Evolutionary conservation across 2,113 vertebrate genomes (phyloP), one percentile per base, ranked within the genome.

Genomic region (Nematolebias whitei): DNA sequence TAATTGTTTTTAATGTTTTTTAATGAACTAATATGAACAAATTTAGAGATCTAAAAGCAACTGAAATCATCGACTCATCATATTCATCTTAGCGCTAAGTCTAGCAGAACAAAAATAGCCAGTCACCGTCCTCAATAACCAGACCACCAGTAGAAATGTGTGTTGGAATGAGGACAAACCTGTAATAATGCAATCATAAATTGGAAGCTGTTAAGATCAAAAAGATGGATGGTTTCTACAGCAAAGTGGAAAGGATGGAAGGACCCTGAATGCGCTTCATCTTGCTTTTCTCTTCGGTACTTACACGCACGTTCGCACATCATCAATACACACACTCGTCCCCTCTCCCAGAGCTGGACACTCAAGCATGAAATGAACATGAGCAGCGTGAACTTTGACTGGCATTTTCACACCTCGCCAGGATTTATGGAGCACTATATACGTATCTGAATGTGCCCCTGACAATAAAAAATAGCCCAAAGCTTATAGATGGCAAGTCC

Each of bases 361-460:
- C 82, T 90, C 85, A 85, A 90, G 89, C 90, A 76, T 90, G 90
- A 93, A 91, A 91, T 90, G 87, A 91, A 90, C 88, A 90, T 80
- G 85, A 86, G 83, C 80, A 50, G 84, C 51, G 55, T 87, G 88
- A 91, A 92, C 90, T 91, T 88, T 84, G 83, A 91, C 87, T 90
- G 86, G 85, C 87, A 87, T 89, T 88, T 87, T 83, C 79, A 76
- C 79, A 64, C 74, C 1, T 61, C 48, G 2, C 26, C 66, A 58
- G 73, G 87, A 90, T 90, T 89, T 89, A 91, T 83, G 68, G 72
- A 74, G 66, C 78, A 64, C 88, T 86, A 77, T 89, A 84, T 86
- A 78, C 18, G 63, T 83, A 79, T 81, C 61, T 70, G 79, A 84
- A 76, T 81, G 81, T 86, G 83, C 57, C 57, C 63, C 69, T 57